Evolutionary conservation across 2,113 vertebrate genomes (phyloP).

Genomic region (Dasyornis broadbenti): DNA sequence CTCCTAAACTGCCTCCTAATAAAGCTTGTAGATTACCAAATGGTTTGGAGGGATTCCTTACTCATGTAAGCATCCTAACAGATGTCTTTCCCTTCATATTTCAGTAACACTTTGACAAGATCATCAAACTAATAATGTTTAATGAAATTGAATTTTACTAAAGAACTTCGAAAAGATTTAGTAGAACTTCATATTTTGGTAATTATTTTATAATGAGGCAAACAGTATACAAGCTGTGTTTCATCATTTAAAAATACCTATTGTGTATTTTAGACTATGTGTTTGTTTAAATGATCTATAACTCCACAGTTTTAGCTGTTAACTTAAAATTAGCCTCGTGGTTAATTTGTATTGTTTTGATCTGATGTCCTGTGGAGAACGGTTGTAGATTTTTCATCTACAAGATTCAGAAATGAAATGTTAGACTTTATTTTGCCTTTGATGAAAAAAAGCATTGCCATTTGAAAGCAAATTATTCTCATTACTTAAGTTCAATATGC

Average conservation of each 20-base stretch:
- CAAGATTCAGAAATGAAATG: not conserved
- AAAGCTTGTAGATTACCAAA: not conserved
- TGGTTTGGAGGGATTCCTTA: not conserved
- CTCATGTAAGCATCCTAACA: not conserved
- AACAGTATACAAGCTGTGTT: not conserved
- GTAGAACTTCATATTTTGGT: not conserved
- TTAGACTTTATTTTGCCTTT: not conserved
- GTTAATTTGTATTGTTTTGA: not conserved
- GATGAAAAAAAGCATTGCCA: not conserved
- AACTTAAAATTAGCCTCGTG: not conserved
- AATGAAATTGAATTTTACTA: not conserved
- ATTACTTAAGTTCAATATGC: slow-evolving; percentile 16
- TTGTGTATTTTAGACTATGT: not conserved
- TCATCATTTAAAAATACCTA: not conserved
- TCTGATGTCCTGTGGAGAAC: not conserved
- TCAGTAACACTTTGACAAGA: not conserved
- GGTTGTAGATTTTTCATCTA: not conserved
- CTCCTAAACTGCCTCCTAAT: not conserved
- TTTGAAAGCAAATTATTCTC: slow-evolving; percentile 20
- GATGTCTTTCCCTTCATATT: not conserved
- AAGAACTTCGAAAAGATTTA: not conserved
- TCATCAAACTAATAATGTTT: not conserved
- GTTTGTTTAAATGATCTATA: not conserved
- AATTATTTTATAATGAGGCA: not conserved
- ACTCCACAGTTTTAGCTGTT: not conserved